Conservation (phyloP, 1,140 invertebrate genomes). For the Oscheius sp. region DNA sequence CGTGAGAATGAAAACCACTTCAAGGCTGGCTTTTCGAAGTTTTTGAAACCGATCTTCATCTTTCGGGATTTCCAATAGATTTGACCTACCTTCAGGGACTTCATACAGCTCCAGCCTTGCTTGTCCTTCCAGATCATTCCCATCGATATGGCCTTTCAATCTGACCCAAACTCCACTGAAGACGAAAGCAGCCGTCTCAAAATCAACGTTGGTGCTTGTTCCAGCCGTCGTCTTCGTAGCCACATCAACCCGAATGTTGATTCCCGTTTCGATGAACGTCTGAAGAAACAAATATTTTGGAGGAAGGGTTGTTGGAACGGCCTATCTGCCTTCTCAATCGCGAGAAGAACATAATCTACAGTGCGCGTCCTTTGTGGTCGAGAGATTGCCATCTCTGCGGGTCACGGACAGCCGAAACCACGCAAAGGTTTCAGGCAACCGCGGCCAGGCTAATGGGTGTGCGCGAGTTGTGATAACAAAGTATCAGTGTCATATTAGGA, state of each 20-base stretch:
- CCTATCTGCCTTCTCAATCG: background rate
- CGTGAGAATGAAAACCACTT: too few relatives aligned
- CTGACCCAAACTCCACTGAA: background rate
- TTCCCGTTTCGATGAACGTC: background rate
- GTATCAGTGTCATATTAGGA: too few relatives aligned
- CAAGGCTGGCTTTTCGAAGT: background rate
- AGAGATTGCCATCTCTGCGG: background rate
- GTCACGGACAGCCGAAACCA: too few relatives aligned
- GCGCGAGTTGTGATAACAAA: too few relatives aligned
- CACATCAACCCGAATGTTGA: background rate
- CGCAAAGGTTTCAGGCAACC: too few relatives aligned
- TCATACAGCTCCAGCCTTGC: background rate
- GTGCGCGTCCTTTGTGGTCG: background rate
- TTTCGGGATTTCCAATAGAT: background rate
- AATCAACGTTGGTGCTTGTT: background rate
- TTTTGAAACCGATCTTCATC: background rate
- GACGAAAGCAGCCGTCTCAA: background rate
- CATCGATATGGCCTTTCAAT: background rate
- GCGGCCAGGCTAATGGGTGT: too few relatives aligned
- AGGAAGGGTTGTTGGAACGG: too few relatives aligned
- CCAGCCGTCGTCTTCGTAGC: background rate
- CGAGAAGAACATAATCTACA: conserved; percentile 8
- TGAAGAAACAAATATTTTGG: too few relatives aligned
- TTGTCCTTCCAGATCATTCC: background rate
- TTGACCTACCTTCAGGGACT: background rate